Evolutionary conservation across 2,888 invertebrate genomes (phyloP).

Genomic region (Drosophila peninsularis): DNA sequence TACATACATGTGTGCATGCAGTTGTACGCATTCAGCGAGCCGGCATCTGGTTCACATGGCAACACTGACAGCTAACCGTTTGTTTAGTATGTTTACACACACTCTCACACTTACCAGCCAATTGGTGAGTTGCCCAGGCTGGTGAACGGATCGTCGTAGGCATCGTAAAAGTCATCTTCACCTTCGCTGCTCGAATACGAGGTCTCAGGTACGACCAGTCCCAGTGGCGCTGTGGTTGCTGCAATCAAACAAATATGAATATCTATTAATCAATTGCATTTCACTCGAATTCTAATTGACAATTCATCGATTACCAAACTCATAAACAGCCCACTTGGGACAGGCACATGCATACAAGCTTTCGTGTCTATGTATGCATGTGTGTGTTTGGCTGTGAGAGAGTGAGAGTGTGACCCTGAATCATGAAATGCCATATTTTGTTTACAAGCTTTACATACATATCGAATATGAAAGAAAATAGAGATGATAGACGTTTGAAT

Average conservation of each 20-base stretch:
- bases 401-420: slow-evolving; percentile 30
- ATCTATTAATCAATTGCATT: slow-evolving; percentile 32
- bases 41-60: slow-evolving; percentile 44
- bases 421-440: slow-evolving; percentile 19
- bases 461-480: not conserved
- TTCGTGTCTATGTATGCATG: not conserved
- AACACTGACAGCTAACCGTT: slow-evolving; percentile 29
- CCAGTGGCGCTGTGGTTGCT: slow-evolving; percentile 82
- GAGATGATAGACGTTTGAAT: not conserved
- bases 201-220: slow-evolving; percentile 91
- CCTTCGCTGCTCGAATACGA: slow-evolving; percentile 99
- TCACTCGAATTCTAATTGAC: slow-evolving; percentile 20
- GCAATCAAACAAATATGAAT: slow-evolving; percentile 31
- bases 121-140: slow-evolving; percentile 85
- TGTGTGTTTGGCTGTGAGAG: not conserved
- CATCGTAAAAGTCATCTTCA: slow-evolving; percentile 97
- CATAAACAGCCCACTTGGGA: slow-evolving; percentile 24
- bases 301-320: slow-evolving; percentile 32
- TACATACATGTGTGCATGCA: not conserved
- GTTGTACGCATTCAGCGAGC: slow-evolving; percentile 28
- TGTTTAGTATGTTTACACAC: slow-evolving; percentile 32
- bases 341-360: not conserved
- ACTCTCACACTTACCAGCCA: slow-evolving; percentile 81
- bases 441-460: not conserved
- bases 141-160: slow-evolving; percentile 89